A percentile compares a stretch with the other conserved stretches of the same genome.
These are phyloP conservation scores for Dryobates pubescens DNA, from an alignment of 2,797 vertebrate genomes.

Conservation along the genomic window DNA sequence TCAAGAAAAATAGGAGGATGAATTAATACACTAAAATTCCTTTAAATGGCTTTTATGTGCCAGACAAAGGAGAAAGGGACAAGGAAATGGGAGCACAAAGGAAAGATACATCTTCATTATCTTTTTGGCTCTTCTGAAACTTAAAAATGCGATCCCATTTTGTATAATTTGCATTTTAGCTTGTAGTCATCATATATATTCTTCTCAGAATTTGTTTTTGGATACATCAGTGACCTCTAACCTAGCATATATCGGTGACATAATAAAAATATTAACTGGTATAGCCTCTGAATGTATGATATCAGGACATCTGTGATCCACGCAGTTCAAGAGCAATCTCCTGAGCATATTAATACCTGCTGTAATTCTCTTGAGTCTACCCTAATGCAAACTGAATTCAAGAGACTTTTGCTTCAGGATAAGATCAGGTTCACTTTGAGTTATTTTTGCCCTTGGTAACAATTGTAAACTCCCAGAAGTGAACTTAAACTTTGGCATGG, in stretches of 20 bases:
- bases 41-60: background rate
- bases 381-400: background rate
- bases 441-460: background rate
- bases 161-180: background rate
- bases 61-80: background rate
- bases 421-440: background rate
- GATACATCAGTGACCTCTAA: too few relatives aligned
- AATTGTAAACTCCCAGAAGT: background rate
- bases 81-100: background rate
- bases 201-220: background rate
- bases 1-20: background rate
- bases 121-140: background rate
- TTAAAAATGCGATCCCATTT: background rate
- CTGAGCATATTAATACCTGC: background rate
- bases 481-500: background rate
- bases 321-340: background rate
- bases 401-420: background rate
- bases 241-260: too few relatives aligned
- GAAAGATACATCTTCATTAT: background rate
- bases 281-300: background rate
- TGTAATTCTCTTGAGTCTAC: background rate
- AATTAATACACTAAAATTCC: background rate
- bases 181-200: background rate
- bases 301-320: background rate
- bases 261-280: background rate